Conservation (phyloP, 2,113 vertebrate genomes). For the Apistogramma diplotaenia region DNA sequence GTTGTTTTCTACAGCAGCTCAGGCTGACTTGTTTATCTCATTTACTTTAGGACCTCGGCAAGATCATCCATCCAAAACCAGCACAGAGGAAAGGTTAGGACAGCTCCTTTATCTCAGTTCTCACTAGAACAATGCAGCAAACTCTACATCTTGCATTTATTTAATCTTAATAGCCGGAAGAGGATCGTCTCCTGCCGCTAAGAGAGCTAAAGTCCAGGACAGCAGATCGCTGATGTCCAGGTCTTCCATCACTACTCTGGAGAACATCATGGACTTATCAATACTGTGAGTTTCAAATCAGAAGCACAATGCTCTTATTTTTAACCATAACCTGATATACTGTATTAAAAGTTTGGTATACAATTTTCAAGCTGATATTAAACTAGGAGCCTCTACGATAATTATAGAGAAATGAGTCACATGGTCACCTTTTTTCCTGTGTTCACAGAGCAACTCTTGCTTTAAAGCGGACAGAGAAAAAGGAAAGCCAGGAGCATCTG, state of each 20-base stretch:
- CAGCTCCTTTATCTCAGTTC: background rate
- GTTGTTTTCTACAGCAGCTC: background rate
- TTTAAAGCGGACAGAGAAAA: conserved; percentile 52
- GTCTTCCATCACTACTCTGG: conserved; percentile 60
- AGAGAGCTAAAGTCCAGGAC: conserved; percentile 36
- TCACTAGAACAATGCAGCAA: background rate
- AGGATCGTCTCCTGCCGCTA: background rate
- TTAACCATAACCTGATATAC: background rate
- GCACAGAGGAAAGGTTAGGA: conserved; percentile 45
- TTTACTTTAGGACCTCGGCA: background rate
- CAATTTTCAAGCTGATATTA: background rate
- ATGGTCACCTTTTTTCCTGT: background rate
- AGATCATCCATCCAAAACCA: background rate
- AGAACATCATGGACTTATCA: conserved; percentile 68
- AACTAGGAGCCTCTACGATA: background rate
- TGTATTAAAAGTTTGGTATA: background rate
- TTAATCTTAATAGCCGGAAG: background rate
- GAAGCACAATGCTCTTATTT: background rate
- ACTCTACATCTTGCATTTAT: background rate
- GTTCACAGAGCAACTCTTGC: conserved; percentile 66
- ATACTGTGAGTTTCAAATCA: conserved; percentile 70
- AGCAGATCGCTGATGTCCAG: conserved; percentile 57
- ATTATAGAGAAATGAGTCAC: too few relatives aligned
- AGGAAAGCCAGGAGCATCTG: conserved; percentile 73
- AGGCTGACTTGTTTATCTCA: background rate